These are phyloP conservation scores for Tigriopus japonicus DNA, from an alignment of 1,140 invertebrate genomes.

Conservation along the genomic window DNA sequence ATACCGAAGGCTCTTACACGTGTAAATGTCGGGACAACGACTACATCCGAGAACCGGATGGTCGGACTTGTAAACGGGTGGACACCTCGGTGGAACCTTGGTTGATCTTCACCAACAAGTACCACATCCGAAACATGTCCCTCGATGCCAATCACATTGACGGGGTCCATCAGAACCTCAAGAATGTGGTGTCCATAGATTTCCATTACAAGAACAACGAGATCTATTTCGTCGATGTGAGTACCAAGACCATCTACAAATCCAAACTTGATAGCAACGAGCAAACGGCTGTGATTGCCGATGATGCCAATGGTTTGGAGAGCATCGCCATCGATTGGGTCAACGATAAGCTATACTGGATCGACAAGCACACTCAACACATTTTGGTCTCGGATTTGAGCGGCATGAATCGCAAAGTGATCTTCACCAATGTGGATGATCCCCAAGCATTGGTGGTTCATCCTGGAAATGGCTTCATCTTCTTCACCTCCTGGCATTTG, in stretches of 20 bases:
- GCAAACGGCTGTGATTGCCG: slow-evolving; percentile 66
- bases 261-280: slow-evolving; percentile 29
- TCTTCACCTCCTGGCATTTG: slow-evolving; percentile 89
- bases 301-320: slow-evolving; percentile 83
- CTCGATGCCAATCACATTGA: slow-evolving; percentile 64
- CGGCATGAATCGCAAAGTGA: slow-evolving; percentile 69
- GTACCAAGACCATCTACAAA: slow-evolving; percentile 68
- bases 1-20: slow-evolving; percentile 81
- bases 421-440: slow-evolving; percentile 63
- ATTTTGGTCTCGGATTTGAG: slow-evolving; percentile 74
- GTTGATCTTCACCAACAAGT: slow-evolving; percentile 93
- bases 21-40: slow-evolving; percentile 91
- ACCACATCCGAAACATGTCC: slow-evolving; percentile 89
- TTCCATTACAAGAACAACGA: slow-evolving; percentile 65
- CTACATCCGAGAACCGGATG: slow-evolving; percentile 65
- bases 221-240: slow-evolving; percentile 86
- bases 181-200: slow-evolving; percentile 90
- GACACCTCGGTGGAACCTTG: slow-evolving; percentile 48
- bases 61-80: slow-evolving; percentile 75
- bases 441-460: slow-evolving; percentile 84
- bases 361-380: slow-evolving; percentile 87
- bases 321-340: slow-evolving; percentile 96
- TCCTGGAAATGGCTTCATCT: slow-evolving; percentile 80
- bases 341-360: slow-evolving; percentile 85
- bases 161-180: slow-evolving; percentile 77